These are phyloP conservation scores for Dendrocincla tyrannina DNA, from an alignment of 2,797 vertebrate species.

Conservation along the genomic window DNA sequence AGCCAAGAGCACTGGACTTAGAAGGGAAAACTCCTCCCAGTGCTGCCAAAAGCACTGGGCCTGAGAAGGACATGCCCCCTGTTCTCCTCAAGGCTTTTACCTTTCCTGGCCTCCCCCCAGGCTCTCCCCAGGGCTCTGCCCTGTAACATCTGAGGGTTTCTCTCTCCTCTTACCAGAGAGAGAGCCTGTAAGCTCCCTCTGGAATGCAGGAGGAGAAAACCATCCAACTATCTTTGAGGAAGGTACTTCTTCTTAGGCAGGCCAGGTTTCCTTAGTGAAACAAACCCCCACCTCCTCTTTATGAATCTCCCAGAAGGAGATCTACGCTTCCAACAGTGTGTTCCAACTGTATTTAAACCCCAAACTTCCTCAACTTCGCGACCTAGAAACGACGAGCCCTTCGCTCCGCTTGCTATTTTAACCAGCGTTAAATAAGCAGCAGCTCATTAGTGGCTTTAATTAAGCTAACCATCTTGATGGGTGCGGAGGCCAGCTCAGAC, in stretches of 20 bases:
- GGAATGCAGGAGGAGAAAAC: neutral
- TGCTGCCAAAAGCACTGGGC: neutral
- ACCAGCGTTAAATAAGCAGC: slow-evolving; percentile 10
- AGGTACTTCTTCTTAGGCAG: neutral
- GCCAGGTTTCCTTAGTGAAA: neutral
- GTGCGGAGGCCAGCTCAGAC: slow-evolving; percentile 84
- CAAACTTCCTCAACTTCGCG: neutral
- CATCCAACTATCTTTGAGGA: neutral
- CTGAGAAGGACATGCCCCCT: neutral
- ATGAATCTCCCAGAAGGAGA: neutral
- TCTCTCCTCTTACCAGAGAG: neutral
- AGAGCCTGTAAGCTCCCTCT: neutral
- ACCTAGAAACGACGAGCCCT: slow-evolving; percentile 21
- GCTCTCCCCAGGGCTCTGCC: too few species aligned
- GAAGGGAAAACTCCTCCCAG: neutral
- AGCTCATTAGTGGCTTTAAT: slow-evolving; percentile 43
- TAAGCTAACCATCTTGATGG: slow-evolving; percentile 96
- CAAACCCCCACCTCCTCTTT: neutral
- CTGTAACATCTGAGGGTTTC: neutral
- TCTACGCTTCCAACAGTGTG: neutral
- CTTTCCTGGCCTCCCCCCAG: neutral
- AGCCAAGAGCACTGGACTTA: neutral
- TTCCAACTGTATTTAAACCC: neutral
- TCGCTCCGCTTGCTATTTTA: neutral
- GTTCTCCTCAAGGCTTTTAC: neutral